phyloP scores from a whole-genome alignment of 2,113 vertebrate genomes.

The Dipodomys stephensi region DNA sequence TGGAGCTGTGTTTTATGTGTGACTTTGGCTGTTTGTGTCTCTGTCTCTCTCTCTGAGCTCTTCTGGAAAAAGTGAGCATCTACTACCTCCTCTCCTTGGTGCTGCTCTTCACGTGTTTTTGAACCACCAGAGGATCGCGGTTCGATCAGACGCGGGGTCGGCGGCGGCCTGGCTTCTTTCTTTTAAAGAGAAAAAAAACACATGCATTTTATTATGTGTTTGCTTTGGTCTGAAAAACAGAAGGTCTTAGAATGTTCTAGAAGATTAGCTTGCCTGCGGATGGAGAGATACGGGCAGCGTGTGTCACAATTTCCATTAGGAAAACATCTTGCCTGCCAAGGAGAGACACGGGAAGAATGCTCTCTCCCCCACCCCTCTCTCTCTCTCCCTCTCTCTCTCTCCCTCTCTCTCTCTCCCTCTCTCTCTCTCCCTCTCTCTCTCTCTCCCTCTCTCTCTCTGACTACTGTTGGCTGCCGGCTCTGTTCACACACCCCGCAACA shows the following conservation, averaged over 20 bases:
- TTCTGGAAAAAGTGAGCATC: no score
- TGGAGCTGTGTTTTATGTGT: background rate
- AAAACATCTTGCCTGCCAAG: conserved; percentile 84
- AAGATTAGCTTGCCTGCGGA: conserved; percentile 83
- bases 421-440: no score
- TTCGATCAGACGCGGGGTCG: no score
- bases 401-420: background rate
- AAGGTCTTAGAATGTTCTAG: conserved; percentile 84
- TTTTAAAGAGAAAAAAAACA: no score
- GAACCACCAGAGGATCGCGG: no score
- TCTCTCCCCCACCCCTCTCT: background rate
- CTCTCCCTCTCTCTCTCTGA: background rate
- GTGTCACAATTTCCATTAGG: conserved; percentile 89
- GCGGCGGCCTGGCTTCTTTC: no score
- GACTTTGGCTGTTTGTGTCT: no score
- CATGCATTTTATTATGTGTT: conserved; percentile 18
- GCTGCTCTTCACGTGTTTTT: no score
- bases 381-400: conserved; percentile 13
- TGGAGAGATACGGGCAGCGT: conserved; percentile 85
- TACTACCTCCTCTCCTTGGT: no score
- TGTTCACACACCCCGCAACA: conserved; percentile 69
- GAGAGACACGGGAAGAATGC: conserved; percentile 80
- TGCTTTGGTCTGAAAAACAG: conserved; percentile 81
- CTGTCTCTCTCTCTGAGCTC: no score
- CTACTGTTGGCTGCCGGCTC: conserved; percentile 53